Evolutionary conservation across 2,797 vertebrate genomes (phyloP), one percentile per base, ranked within the genome.

Genomic region (Ara ararauna): DNA sequence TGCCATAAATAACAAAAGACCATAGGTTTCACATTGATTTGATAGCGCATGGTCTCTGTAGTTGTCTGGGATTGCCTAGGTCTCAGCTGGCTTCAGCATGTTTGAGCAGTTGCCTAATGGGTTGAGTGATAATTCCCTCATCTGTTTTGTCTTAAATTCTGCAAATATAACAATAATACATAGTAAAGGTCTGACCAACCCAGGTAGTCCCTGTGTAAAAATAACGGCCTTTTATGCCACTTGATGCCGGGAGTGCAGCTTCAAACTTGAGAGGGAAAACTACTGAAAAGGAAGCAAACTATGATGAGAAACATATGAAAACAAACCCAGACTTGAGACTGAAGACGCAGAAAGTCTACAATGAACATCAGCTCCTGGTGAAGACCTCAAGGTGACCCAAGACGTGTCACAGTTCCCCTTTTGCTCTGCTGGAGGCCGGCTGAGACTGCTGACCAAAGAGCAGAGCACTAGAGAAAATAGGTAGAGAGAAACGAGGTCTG

Each of bases 311-410:
- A 62, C 8, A 5, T 5, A 36, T 0, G 17, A 40, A 79, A 82
- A 13, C 13, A 60, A 76, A 54, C 13, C 4, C 9, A 66, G 22
- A 30, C 20, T 44, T 0, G 0, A 79, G 27, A 53, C 2, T 4
- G 4, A 73, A 12, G 10, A 22, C 10, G 21, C 16, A 82, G 67
- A 75, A 85, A 72, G 45, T 78, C 50, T 16, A 4, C 5, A 13
- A 5, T 0, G 2, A 48, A n/a, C 8, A 13, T n/a, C 22, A 62
- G 12, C 38, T 83, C 42, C 47, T 73, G 5, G 8, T 32, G 15
- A 88, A 66, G 38, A 40, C 5, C 16, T 77, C 0, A 0, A 72
- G 9, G 38, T 36, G 6, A 6, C 6, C 36, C 15, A 65, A 36
- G 50, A 11, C 23, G 68, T 68, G 14, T n/a, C 53, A 16, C 11